phyloP scores from a whole-genome alignment of 2,888 invertebrate species.

The Lasioglossum pauxillum region DNA sequence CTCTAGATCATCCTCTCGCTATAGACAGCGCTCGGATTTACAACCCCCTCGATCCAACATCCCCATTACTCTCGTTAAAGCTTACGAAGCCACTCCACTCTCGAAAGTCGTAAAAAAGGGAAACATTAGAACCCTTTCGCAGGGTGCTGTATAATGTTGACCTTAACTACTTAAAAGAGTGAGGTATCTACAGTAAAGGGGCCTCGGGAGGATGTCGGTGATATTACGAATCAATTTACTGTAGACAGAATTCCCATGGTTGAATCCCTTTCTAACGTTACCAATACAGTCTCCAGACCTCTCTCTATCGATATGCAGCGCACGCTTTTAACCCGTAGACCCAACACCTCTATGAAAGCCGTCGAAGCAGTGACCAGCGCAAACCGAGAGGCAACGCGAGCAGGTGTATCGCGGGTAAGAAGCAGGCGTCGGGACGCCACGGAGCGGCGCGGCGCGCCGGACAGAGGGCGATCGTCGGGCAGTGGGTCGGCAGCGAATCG shows the following conservation, averaged over 20 bases:
- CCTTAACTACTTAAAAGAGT: not conserved
- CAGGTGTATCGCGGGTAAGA: slow-evolving; percentile 4
- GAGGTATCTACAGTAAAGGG: too few relatives aligned
- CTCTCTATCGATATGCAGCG: not conserved
- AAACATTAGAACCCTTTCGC: not conserved
- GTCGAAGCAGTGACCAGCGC: not conserved
- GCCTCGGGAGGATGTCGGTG: not conserved
- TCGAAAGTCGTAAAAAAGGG: not conserved
- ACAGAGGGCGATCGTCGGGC: not conserved
- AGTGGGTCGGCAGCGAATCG: slow-evolving; percentile 4
- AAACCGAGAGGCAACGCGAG: not conserved
- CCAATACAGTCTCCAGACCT: not conserved
- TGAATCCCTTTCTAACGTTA: not conserved
- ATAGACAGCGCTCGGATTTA: not conserved
- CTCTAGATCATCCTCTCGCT: not conserved
- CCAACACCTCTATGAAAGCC: not conserved
- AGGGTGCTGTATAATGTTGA: not conserved
- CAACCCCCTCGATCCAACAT: not conserved
- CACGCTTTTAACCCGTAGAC: not conserved
- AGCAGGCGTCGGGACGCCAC: slow-evolving; percentile 25
- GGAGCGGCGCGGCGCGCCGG: not conserved
- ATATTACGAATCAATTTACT: not conserved
- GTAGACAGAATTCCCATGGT: not conserved
- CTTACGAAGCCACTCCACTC: not conserved
- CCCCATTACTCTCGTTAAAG: not conserved